These are phyloP conservation scores for Gallinago solitaria DNA, from an alignment of 2,797 vertebrate genomes.

Conservation along the genomic window DNA sequence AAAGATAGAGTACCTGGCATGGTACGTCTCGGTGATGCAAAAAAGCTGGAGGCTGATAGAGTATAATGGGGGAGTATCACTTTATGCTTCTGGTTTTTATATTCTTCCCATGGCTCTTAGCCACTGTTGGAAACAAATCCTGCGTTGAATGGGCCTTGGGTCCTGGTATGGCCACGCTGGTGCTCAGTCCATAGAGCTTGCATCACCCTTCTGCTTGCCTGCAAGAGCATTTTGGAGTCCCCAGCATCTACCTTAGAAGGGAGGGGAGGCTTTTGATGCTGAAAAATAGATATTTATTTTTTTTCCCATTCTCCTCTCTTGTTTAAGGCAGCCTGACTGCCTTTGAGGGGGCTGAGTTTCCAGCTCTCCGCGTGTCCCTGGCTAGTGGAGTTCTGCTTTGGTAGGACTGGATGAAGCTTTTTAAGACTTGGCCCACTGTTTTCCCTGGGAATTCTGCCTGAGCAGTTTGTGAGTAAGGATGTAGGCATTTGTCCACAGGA, in stretches of 20 bases:
- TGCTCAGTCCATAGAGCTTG: not conserved
- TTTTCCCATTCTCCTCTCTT: not conserved
- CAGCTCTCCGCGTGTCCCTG: not conserved
- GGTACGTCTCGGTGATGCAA: not conserved
- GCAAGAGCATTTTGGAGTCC: not conserved
- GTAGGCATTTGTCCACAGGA: constrained; percentile 39
- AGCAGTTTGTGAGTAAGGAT: constrained; percentile 29
- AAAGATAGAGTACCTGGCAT: constrained; percentile 18
- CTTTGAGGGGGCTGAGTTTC: not conserved
- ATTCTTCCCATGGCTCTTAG: not conserved
- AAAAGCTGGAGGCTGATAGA: constrained; percentile 6
- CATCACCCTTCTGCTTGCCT: not conserved
- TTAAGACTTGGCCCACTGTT: not conserved
- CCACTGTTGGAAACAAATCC: not conserved
- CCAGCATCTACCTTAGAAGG: not conserved
- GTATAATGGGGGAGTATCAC: not conserved
- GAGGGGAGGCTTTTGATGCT: not conserved
- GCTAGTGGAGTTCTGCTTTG: not conserved
- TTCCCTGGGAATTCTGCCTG: constrained; percentile 37
- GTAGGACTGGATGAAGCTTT: not conserved
- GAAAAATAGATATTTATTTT: not conserved
- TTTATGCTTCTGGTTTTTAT: not conserved
- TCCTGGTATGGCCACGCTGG: not conserved
- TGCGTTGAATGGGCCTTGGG: not conserved
- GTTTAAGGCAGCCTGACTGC: not conserved